phyloP scores from a whole-genome alignment of 2,797 vertebrate genomes.

The Acrossocheilus wenchowensis region DNA sequence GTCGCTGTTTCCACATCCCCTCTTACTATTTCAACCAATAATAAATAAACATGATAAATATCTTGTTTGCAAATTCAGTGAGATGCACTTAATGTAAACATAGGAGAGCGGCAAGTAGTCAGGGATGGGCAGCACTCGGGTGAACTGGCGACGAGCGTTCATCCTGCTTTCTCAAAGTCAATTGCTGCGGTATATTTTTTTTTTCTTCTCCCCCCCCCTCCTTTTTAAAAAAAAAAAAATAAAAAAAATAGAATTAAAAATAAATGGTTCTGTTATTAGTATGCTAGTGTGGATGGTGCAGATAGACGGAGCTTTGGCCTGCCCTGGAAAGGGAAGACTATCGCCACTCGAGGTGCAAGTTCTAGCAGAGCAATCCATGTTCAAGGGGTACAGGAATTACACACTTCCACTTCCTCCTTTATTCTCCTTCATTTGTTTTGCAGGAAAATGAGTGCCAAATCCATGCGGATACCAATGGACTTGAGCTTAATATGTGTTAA shows the following conservation, averaged over 20 bases:
- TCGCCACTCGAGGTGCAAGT: constrained; percentile 30
- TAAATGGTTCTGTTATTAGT: constrained; percentile 43
- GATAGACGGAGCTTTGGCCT: constrained; percentile 65
- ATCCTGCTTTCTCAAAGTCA: constrained; percentile 70
- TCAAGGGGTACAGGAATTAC: constrained; percentile 75
- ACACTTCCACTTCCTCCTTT: constrained; percentile 53
- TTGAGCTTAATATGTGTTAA: constrained; percentile 67
- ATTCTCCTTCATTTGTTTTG: constrained; percentile 38
- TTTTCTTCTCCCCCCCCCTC: neutral
- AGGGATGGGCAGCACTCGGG: constrained; percentile 77
- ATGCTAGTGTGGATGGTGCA: constrained; percentile 58
- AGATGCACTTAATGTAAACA: constrained; percentile 65
- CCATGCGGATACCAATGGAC: constrained; percentile 67
- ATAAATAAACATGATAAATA: constrained; percentile 59
- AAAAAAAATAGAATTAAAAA: neutral
- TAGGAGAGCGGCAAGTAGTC: constrained; percentile 57
- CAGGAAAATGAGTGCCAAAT: constrained; percentile 85
- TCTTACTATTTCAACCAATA: constrained; percentile 59
- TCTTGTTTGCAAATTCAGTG: constrained; percentile 69
- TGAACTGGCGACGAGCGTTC: constrained; percentile 67
- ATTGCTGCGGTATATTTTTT: constrained; percentile 66
- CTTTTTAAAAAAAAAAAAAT: neutral
- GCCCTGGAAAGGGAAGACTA: constrained; percentile 79
- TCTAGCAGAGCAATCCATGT: constrained; percentile 53
- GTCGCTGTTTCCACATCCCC: constrained; percentile 80